Conservation (phyloP, 1,140 invertebrate genomes). For the Ruditapes philippinarum region DNA sequence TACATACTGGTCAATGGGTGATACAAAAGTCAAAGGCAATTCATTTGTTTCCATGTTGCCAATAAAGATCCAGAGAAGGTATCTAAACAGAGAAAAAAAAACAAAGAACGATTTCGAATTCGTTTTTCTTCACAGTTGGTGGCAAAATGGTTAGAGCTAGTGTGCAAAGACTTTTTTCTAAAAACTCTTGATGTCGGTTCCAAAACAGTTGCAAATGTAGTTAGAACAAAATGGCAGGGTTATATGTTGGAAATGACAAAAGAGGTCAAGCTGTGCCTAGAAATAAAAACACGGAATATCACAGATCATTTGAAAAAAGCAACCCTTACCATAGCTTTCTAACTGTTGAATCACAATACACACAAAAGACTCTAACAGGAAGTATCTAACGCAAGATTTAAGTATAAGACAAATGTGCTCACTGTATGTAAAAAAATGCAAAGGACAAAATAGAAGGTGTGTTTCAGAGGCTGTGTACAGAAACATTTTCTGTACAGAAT, state of each 20-base stretch:
- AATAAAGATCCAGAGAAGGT: no score
- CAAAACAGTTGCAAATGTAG: neutral
- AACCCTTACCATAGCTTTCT: neutral
- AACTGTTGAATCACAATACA: neutral
- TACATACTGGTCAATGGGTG: no score
- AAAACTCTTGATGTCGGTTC: no score
- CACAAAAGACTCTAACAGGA: neutral
- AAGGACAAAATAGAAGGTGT: neutral
- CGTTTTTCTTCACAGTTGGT: no score
- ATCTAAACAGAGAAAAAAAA: no score
- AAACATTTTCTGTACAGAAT: neutral
- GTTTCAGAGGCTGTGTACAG: neutral
- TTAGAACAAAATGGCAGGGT: no score
- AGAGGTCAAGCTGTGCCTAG: no score
- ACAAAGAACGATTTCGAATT: no score
- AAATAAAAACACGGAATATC: neutral
- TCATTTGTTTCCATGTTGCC: no score
- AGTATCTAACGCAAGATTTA: neutral
- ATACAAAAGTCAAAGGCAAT: no score
- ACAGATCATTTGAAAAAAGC: neutral
- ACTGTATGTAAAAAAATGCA: neutral
- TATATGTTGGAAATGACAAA: no score
- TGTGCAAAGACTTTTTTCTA: conserved; percentile 6
- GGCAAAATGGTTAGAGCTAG: no score
- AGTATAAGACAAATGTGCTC: neutral